Percentiles rank a stretch among this genome's conserved stretches.
Evolutionary conservation across 2,113 vertebrate species (phyloP).

Genomic region (Isurus oxyrinchus): DNA sequence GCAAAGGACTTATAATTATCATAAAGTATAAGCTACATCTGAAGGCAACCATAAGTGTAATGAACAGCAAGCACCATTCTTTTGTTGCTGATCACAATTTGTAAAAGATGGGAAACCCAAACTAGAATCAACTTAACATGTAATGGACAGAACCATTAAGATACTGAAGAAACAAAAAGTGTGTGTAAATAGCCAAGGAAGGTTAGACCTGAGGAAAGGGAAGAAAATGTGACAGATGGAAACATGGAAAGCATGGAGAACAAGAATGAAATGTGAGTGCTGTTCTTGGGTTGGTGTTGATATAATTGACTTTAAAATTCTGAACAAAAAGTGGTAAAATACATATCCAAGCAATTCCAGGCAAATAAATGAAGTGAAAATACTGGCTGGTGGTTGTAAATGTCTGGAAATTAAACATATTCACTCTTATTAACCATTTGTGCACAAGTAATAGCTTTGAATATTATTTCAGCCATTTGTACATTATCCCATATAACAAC

Average conservation of each 20-base stretch:
- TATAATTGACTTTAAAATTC: background rate
- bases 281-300: background rate
- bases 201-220: background rate
- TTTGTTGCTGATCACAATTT: background rate
- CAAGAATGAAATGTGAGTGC: background rate
- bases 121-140: background rate
- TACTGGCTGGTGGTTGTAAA: background rate
- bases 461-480: background rate
- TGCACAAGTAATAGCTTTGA: background rate
- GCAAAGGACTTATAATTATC: too few relatives aligned
- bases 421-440: background rate
- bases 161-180: background rate
- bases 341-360: background rate
- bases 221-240: background rate
- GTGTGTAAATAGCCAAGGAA: background rate
- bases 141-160: background rate
- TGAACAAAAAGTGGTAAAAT: background rate
- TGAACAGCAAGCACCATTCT: background rate
- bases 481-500: background rate
- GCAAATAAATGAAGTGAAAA: background rate
- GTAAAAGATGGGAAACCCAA: background rate
- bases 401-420: background rate
- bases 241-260: background rate
- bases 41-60: too few relatives aligned
- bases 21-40: too few relatives aligned